These are phyloP conservation scores for Onychomys arenicola DNA, from an alignment of 2,797 vertebrate species.

Conservation along the genomic window DNA sequence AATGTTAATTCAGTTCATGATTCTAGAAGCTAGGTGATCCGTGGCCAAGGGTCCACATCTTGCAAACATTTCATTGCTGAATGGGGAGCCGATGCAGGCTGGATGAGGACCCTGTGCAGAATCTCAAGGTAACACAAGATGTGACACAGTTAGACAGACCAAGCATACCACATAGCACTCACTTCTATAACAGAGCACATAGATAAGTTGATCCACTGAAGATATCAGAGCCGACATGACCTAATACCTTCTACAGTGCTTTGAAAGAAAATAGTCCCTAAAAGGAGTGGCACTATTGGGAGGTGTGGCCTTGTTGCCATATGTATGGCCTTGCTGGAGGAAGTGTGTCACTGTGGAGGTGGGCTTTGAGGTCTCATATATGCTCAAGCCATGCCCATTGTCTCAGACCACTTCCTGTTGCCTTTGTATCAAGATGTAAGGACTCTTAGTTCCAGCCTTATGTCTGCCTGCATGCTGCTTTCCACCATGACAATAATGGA, in stretches of 20 bases:
- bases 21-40: not conserved
- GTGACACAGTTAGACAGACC: not conserved
- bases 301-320: not conserved
- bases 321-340: not conserved
- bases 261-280: not conserved
- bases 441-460: not conserved
- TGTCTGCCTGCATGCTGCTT: not conserved
- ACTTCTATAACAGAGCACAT: not conserved
- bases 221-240: not conserved
- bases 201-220: not conserved
- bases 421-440: not conserved
- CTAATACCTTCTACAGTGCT: not conserved
- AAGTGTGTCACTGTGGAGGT: not conserved
- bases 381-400: not conserved
- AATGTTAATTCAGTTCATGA: not conserved
- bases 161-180: not conserved
- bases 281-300: not conserved
- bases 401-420: not conserved
- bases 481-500: not conserved
- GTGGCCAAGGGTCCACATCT: not conserved
- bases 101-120: not conserved
- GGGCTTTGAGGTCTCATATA: not conserved
- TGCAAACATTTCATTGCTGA: not conserved
- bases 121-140: no score
- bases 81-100: not conserved